Evolutionary conservation across 2,888 invertebrate species (phyloP).

Genomic region (Eristalis tenax): DNA sequence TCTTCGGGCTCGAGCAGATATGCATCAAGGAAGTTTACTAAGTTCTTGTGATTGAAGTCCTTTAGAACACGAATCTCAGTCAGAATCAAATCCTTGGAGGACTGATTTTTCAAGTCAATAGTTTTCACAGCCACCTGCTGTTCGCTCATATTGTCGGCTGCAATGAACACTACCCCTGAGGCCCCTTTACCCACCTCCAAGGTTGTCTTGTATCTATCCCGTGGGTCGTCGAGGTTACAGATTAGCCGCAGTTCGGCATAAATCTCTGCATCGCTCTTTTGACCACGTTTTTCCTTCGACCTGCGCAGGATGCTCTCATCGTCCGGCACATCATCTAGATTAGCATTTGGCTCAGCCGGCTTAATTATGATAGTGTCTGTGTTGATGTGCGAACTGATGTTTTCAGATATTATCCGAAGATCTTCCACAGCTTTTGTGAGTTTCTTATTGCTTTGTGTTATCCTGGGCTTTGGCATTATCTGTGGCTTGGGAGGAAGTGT

Average conservation of each 20-base stretch:
- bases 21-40: constrained; percentile 97
- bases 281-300: constrained; percentile 79
- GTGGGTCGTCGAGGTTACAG: constrained; percentile 92
- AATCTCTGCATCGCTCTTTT: constrained; percentile 82
- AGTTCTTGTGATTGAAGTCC: constrained; percentile 95
- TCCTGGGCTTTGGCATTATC: constrained; percentile 83
- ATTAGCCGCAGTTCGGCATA: constrained; percentile 89
- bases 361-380: constrained; percentile 80
- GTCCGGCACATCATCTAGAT: constrained; percentile 79
- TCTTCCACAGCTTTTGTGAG: constrained; percentile 81
- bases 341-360: constrained; percentile 78
- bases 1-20: constrained; percentile 94
- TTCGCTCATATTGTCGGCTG: constrained; percentile 88
- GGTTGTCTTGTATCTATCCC: constrained; percentile 89
- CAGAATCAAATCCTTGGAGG: constrained; percentile 96
- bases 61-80: constrained; percentile 96
- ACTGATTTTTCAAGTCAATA: constrained; percentile 96
- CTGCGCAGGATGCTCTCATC: constrained; percentile 80
- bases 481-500: constrained; percentile 81
- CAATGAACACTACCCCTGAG: constrained; percentile 95
- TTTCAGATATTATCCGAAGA: constrained; percentile 76
- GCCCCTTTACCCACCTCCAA: constrained; percentile 96
- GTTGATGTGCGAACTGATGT: constrained; percentile 73
- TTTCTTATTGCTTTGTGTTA: constrained; percentile 77
- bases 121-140: constrained; percentile 96